Evolutionary conservation across 2,797 vertebrate species (phyloP).

Genomic region (Cygnus olor): DNA sequence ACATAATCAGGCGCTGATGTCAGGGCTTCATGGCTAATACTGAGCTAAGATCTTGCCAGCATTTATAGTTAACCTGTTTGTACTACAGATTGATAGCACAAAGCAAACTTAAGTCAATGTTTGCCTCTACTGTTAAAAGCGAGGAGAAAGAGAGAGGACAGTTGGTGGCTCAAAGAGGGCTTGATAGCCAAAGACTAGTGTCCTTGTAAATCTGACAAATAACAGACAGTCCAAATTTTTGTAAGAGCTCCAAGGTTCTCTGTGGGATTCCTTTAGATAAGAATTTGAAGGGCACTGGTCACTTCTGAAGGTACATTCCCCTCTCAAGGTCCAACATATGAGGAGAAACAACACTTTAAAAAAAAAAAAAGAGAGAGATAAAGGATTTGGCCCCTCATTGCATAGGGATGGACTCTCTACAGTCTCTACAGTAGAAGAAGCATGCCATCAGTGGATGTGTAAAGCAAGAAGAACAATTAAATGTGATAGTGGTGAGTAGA

Average conservation of each 20-base stretch:
- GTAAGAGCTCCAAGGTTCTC: conserved; percentile 71
- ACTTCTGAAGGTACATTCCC: conserved; percentile 53
- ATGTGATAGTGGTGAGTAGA: not conserved
- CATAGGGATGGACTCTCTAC: not conserved
- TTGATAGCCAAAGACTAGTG: conserved; percentile 60
- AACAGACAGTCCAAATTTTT: conserved; percentile 64
- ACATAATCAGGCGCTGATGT: conserved; percentile 42
- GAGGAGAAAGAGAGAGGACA: not conserved
- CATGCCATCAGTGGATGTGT: not conserved
- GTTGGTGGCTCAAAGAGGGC: conserved; percentile 2
- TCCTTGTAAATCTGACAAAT: conserved; percentile 71
- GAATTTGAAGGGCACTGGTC: conserved; percentile 59
- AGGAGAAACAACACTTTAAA: not conserved
- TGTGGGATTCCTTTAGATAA: conserved; percentile 72
- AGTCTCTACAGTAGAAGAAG: not conserved
- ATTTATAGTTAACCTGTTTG: conserved; percentile 50
- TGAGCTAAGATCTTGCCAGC: conserved; percentile 43
- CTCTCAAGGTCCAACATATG: conserved; percentile 50
- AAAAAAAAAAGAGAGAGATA: not conserved
- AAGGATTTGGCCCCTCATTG: not conserved
- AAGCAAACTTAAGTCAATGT: not conserved
- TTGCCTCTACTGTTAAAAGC: conserved; percentile 37
- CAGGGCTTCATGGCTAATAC: conserved; percentile 42
- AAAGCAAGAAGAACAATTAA: not conserved
- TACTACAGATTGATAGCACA: not conserved